Base-by-base conservation (phyloP, 2,888 invertebrate genomes). In the Temnothorax ravouxi region DNA sequence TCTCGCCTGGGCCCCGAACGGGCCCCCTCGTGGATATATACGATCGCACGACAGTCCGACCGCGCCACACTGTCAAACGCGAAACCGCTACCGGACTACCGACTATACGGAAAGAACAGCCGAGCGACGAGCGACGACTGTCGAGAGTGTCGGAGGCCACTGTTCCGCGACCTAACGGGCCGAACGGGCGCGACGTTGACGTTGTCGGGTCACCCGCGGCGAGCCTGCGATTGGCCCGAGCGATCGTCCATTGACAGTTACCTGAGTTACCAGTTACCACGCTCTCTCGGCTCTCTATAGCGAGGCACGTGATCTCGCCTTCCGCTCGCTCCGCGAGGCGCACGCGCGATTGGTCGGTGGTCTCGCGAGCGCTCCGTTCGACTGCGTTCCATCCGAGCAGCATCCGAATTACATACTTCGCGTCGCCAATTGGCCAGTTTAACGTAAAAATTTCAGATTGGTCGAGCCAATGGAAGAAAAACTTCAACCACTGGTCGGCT, bases 161-260 rank as follows among this genome's bases (percentile, higher is more conserved):
- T 84, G 83, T 41, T 84, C 1, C 77, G 80, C 84, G 75, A 88
- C 87, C 89, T 86, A 92, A 41, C 90, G 90, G 88, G 92, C n/a
- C n/a, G n/a, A n/a, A n/a, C n/a, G n/a, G n/a, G n/a, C n/a, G n/a
- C 94, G 92, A 92, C 92, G 93, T 93, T 93, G 92, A 92, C 92
- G 93, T 93, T 93, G 92, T 93, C 93, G 92, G 92, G 91, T 93
- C 91, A 88, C 90, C 86, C 86, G 66, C 84, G 71, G 15, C 25
- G 18, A 74, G 76, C 54, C 71, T 81, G 67, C 84, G 83, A 86
- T 87, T 89, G 85, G 80, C 83, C 87, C 87, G 89, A 88, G 87
- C 86, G 85, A 87, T 85, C 85, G 82, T 69, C 84, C 86, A 90
- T 84, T 85, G 89, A 90, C 81, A 77, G 71, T 90, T 88, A 84